phyloP scores from a whole-genome alignment of 2,113 vertebrate genomes.

The Lathamus discolor region DNA sequence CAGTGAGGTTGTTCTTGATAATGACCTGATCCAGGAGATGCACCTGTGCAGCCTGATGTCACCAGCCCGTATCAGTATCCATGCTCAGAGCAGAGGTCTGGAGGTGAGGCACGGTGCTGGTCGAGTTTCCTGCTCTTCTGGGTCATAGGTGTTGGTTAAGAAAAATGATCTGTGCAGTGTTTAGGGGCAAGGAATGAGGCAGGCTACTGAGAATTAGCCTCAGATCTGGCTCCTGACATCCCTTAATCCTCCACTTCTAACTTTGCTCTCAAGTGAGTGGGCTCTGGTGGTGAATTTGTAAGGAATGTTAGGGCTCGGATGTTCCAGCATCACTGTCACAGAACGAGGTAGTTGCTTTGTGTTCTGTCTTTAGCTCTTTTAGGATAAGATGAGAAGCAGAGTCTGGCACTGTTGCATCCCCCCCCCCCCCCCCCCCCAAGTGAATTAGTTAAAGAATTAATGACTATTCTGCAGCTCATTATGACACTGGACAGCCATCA shows the following conservation, averaged over 20 bases:
- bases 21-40: background rate
- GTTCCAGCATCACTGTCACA: background rate
- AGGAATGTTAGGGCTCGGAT: background rate
- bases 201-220: background rate
- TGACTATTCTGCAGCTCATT: conserved; percentile 11
- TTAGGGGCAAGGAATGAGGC: background rate
- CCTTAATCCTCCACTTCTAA: background rate
- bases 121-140: background rate
- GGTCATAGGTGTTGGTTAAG: fast-evolving
- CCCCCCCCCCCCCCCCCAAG: background rate
- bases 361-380: background rate
- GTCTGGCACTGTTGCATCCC: no score
- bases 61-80: background rate
- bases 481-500: background rate
- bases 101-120: background rate
- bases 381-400: background rate
- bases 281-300: background rate
- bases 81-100: background rate
- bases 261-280: background rate
- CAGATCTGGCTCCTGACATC: background rate
- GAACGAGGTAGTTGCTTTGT: background rate
- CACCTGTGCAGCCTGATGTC: background rate
- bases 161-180: background rate
- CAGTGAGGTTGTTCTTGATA: background rate
- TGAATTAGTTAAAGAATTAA: background rate